Evolutionary conservation across 2,797 vertebrate genomes (phyloP).

Genomic region (Dryobates pubescens): DNA sequence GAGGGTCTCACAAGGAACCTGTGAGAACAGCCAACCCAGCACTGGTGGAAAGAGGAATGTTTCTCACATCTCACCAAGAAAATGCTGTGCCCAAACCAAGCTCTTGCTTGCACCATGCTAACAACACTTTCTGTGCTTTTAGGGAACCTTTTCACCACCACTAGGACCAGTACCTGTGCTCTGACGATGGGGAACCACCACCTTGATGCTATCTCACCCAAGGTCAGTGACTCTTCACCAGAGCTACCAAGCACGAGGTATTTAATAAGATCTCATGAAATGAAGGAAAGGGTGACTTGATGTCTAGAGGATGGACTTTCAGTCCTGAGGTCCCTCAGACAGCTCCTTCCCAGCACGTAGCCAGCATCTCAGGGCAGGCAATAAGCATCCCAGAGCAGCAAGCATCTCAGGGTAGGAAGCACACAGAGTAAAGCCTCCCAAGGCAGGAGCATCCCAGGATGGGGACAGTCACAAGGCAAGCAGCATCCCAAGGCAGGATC

Average conservation of each 20-base stretch:
- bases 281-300: accelerated
- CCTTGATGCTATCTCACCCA: accelerated
- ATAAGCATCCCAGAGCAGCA: background rate
- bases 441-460: accelerated
- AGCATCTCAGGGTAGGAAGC: background rate
- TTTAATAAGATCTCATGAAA: accelerated
- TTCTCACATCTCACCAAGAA: background rate
- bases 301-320: accelerated
- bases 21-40: accelerated
- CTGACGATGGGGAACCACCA: accelerated
- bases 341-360: accelerated
- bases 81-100: background rate
- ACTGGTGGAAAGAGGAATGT: background rate
- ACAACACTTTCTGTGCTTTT: accelerated
- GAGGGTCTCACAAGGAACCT: accelerated
- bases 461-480: too few species aligned
- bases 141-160: accelerated
- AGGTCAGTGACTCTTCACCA: accelerated
- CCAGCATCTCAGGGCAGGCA: accelerated
- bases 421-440: accelerated
- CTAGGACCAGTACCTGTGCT: accelerated
- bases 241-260: accelerated
- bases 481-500: too few species aligned
- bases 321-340: accelerated
- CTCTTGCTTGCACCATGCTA: accelerated